Evolutionary conservation across 1,140 invertebrate species (phyloP).

Genomic region (Drosophila bipectinata): DNA sequence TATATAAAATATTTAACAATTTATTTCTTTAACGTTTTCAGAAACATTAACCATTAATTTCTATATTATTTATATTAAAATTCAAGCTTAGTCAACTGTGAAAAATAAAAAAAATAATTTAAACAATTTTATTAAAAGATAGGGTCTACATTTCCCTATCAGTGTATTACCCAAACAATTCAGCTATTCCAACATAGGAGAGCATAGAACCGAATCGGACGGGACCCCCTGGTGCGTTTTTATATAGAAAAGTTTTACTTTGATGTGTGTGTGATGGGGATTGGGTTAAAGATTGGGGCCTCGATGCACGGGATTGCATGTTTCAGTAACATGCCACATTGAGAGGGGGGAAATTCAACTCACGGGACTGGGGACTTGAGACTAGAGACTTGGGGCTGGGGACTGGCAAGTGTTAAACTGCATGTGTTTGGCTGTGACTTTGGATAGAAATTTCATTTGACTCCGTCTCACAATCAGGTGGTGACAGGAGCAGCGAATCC

Average conservation of each 20-base stretch:
- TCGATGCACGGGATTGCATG: constrained; percentile 62
- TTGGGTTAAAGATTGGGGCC: constrained; percentile 32
- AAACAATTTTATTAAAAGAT: neutral
- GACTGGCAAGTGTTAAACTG: constrained; percentile 72
- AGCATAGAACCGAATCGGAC: constrained; percentile 44
- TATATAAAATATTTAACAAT: too few relatives aligned
- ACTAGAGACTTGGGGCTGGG: neutral
- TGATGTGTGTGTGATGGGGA: constrained; percentile 56
- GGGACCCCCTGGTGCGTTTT: constrained; percentile 78
- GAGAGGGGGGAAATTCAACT: neutral
- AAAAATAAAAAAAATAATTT: neutral
- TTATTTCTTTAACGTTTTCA: too few relatives aligned
- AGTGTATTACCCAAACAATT: constrained; percentile 35
- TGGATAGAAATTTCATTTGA: constrained; percentile 72
- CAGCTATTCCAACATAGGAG: constrained; percentile 40
- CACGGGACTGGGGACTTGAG: neutral
- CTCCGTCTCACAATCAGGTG: constrained; percentile 64
- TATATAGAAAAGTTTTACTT: constrained; percentile 78
- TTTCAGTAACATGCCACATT: constrained; percentile 73
- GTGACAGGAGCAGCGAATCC: constrained; percentile 46
- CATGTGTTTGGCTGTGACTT: constrained; percentile 63
- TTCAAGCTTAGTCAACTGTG: neutral
- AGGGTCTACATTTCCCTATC: neutral
- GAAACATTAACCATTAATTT: neutral
- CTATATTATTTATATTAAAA: neutral